Percentiles rank a stretch among this genome's conserved stretches.
Conservation (phyloP, 2,113 vertebrate genomes). For the Hyperopisus bebe region DNA sequence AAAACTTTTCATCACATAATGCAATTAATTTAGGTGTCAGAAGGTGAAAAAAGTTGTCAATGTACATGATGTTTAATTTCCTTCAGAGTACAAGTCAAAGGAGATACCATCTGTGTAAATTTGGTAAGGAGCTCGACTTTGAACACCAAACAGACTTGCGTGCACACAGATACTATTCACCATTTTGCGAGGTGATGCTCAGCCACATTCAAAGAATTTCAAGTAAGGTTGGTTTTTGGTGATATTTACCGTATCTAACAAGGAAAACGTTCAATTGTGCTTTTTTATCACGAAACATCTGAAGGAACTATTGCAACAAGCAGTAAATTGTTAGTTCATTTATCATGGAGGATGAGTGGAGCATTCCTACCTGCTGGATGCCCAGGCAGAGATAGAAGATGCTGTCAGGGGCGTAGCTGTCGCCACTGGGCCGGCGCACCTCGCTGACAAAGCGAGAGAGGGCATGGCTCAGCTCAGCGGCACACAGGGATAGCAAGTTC, state of each 20-base stretch:
- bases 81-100: not conserved
- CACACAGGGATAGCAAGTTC: conserved; percentile 73
- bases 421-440: conserved; percentile 80
- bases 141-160: not conserved
- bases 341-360: not conserved
- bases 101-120: not conserved
- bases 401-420: conserved; percentile 89
- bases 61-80: not conserved
- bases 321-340: not conserved
- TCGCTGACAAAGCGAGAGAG: conserved; percentile 83
- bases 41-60: not conserved
- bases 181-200: not conserved
- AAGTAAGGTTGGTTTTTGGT: not conserved
- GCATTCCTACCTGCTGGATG: conserved; percentile 85
- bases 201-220: not conserved
- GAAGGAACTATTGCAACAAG: not conserved
- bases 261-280: not conserved
- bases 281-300: not conserved
- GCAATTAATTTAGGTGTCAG: not conserved
- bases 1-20: not conserved
- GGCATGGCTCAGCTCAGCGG: conserved; percentile 72
- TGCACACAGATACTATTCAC: not conserved
- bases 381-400: conserved; percentile 95
- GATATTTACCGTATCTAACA: not conserved
- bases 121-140: not conserved